Percentiles rank a stretch among this genome's conserved stretches.
Conservation (phyloP, 2,113 vertebrate genomes). For the Saimiri boliviensis region DNA sequence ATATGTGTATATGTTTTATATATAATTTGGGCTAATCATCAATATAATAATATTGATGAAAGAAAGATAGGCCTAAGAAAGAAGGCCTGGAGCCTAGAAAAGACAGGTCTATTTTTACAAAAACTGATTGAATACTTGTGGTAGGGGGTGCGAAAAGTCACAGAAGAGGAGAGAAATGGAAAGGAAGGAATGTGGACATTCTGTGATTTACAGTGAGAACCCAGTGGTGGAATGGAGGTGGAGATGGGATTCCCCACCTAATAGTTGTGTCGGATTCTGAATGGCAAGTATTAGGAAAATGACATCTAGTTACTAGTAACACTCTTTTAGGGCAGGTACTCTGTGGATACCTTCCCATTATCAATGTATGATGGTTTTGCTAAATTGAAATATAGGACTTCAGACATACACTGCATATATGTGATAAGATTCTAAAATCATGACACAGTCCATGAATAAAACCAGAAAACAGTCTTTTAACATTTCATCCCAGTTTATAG, state of each 20-base stretch:
- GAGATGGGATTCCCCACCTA: not conserved
- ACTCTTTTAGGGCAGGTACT: not conserved
- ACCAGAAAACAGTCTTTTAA: not conserved
- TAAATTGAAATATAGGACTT: not conserved
- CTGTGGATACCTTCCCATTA: not conserved
- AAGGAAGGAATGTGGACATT: not conserved
- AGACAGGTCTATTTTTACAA: not conserved
- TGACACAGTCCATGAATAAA: not conserved
- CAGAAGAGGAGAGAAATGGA: not conserved
- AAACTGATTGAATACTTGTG: not conserved
- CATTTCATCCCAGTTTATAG: not conserved
- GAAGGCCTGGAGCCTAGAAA: not conserved
- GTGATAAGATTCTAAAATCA: not conserved
- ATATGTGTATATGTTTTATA: not conserved
- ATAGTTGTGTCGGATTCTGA: not conserved
- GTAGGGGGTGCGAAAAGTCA: not conserved
- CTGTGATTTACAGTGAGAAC: not conserved
- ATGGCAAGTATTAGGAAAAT: not conserved
- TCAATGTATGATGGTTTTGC: not conserved
- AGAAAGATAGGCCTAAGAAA: not conserved
- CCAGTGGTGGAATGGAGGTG: too few species aligned
- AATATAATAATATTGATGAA: not conserved
- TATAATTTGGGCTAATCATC: not conserved
- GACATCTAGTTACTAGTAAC: not conserved
- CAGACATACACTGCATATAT: not conserved